phyloP scores from a whole-genome alignment of 2,797 vertebrate species.

The Phrynocephalus guinanensis region DNA sequence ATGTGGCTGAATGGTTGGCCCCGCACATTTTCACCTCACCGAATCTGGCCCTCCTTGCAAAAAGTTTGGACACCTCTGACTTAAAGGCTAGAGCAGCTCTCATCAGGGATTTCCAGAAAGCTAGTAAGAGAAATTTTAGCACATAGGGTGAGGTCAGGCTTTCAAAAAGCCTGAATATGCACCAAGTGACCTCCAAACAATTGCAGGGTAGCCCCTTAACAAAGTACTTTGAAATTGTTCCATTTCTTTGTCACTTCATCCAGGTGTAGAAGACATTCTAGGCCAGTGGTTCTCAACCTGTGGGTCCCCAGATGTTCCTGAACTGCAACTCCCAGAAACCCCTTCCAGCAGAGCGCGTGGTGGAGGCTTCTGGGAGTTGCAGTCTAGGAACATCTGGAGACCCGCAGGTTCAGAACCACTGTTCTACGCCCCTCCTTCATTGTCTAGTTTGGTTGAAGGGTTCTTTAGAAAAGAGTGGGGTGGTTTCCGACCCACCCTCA shows the following conservation, averaged over 20 bases:
- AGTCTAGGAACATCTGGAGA: neutral
- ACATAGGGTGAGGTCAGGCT: neutral
- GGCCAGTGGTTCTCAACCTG: too few relatives aligned
- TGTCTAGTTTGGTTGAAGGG: neutral
- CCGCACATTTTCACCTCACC: too few relatives aligned
- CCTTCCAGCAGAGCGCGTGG: neutral
- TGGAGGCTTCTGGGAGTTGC: neutral
- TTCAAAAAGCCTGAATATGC: neutral
- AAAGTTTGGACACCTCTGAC: too few relatives aligned
- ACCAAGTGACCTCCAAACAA: neutral
- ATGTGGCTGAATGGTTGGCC: too few relatives aligned
- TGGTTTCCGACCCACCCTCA: neutral
- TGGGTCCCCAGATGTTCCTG: too few relatives aligned
- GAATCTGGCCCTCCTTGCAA: too few relatives aligned
- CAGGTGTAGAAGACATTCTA: neutral
- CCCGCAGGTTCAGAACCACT: too few relatives aligned
- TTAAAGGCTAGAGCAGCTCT: neutral
- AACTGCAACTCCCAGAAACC: too few relatives aligned
- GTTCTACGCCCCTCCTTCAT: neutral
- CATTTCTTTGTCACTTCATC: neutral
- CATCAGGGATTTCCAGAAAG: neutral
- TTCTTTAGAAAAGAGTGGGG: neutral
- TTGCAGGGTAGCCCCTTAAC: neutral
- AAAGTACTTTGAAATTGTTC: neutral
- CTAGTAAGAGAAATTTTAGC: neutral